Base-by-base conservation (phyloP, 2,888 invertebrate genomes). In the Ochropleura plecta region DNA sequence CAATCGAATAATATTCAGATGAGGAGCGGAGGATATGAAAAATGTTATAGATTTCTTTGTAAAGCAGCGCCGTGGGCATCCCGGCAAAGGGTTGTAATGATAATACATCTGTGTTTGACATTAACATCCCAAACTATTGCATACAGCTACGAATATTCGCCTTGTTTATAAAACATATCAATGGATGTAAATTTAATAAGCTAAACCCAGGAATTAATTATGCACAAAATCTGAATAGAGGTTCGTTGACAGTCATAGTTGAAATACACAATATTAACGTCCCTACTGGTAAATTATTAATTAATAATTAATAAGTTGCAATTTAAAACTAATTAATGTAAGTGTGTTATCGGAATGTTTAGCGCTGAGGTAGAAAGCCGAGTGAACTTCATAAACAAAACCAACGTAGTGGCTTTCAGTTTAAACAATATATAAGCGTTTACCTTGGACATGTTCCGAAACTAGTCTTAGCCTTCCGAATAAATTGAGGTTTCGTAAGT, bases 1-100 rank as follows among this genome's bases (percentile, higher is more conserved):
- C 89, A 92, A 93, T 93, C 88, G 89, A 93, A 93, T 93, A 92
- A 91, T 92, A 93, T 92, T 93, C 90, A 92, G 91, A 92, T 91
- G 89, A 91, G 87, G 82, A 88, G 82, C 84, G 76, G 86, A 86
- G 79, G 86, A 91, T 91, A 92, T 90, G 91, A 91, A 90, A 90
- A 91, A 90, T 90, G 88, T 88, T 89, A 85, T 82, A 89, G 78
- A 90, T 87, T 88, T 90, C 84, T 86, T 86, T 73, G 81, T 64
- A 78, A 86, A 89, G 84, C 75, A 84, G 78, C 80, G 80, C 83
- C 81, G 70, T 78, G 64, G 83, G 87, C 86, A 76, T 63, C 70
- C 42, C 60, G 75, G 82, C 76, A 82, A 85, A 80, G 79, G 86
- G 72, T 84, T 82, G 80, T 82, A 86, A 79, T 74, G 76, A 82